Base-by-base conservation (phyloP, 2,797 vertebrate species). In the Brachyalestes nurse region DNA sequence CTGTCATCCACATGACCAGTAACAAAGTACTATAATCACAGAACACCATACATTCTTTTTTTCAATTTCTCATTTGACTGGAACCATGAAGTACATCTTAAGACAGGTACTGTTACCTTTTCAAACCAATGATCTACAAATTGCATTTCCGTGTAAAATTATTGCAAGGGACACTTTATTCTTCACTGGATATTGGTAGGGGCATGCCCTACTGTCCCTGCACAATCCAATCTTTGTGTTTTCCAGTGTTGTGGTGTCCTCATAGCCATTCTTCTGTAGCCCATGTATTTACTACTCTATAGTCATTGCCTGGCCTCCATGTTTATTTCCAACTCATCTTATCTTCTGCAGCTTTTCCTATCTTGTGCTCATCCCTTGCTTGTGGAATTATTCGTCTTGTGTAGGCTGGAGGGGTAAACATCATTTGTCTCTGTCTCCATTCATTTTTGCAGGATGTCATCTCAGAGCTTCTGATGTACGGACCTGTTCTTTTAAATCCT, bases 381-480 rank as follows among this genome's bases (percentile, higher is more conserved):
- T 2, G 38, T 47, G 66, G 47, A 47, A 2, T 47, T 23, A 47
- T 47, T 19, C 19, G 10, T 14, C 12, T 47, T 16, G 0, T 42
- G 42, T 40, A n/a, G 40, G 65, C 19, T 45, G 40, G 1, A 6
- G 40, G n/a, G 17, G 40, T 69, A 47, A 47, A 47, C 66, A 47
- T 47, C 40, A 7, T 69, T 69, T 69, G 42, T 69, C 66, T 69
- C 42, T 69, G 66, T 47, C 66, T 21, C 14, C 66, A 23, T 66
- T 42, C 38, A 66, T 66, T 66, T 66, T 66, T 1, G 13, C 38
- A 66, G 64, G 64, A 42, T 42, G n/a, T 66, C 64, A 9, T 4
- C 19, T 67, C 66, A 14, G 40, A 69, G 9, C 13, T 16, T 65
- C 28, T 40, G 16, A 65, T 19, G 17, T 9, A 6, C 61, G 1